Conservation (phyloP, 2,113 vertebrate genomes). For the Sturnus vulgaris region DNA sequence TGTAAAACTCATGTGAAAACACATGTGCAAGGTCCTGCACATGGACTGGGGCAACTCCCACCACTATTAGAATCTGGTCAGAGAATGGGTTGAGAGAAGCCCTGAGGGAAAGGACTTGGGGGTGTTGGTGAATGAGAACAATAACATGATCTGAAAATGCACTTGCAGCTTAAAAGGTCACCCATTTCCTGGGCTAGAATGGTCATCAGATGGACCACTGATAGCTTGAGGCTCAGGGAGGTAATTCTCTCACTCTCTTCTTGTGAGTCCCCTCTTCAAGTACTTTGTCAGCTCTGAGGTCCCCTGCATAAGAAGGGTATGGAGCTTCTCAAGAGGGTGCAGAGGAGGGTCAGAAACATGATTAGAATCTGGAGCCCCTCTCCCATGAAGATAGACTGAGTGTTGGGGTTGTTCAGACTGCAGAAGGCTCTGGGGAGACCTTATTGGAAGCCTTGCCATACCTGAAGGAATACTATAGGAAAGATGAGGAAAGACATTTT, state of each 20-base stretch:
- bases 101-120: background rate
- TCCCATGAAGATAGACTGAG: background rate
- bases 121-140: background rate
- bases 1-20: background rate
- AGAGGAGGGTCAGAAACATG: background rate
- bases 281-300: background rate
- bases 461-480: background rate
- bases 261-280: fast-evolving
- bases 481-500: background rate
- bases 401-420: background rate
- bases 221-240: background rate
- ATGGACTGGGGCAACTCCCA: background rate
- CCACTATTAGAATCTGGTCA: background rate
- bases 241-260: fast-evolving
- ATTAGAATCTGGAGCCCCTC: background rate
- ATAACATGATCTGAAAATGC: fast-evolving
- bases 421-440: background rate
- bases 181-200: background rate
- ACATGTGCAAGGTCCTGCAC: background rate
- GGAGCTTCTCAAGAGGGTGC: fast-evolving
- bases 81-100: background rate
- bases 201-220: background rate
- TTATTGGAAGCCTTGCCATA: background rate
- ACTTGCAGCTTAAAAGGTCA: background rate
- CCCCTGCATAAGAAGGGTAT: background rate